Conservation (phyloP, 2,113 vertebrate genomes). For the Leptocoma aspasia region DNA sequence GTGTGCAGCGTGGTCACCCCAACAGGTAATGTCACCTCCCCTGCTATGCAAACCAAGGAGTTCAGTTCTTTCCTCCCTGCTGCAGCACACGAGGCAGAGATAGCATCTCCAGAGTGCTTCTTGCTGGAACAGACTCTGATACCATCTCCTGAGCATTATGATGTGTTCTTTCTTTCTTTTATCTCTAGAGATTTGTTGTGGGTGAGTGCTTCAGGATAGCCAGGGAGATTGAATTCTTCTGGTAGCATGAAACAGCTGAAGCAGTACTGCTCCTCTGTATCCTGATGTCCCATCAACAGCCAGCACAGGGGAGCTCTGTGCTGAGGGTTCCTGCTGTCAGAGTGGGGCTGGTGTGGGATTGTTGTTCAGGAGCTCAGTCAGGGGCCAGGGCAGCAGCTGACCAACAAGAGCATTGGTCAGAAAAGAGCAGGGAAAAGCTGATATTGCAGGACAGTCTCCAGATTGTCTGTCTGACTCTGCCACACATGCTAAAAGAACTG, state of each 20-base stretch:
- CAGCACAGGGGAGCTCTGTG: fast-evolving
- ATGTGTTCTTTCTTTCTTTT: not conserved
- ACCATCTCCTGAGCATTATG: not conserved
- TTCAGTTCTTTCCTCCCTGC: not conserved
- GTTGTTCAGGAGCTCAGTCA: not conserved
- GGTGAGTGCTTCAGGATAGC: not conserved
- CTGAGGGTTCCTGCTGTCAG: not conserved
- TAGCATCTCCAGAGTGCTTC: not conserved
- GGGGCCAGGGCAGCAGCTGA: not conserved
- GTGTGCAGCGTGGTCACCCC: not conserved
- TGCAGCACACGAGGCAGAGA: not conserved
- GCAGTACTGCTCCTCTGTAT: not conserved
- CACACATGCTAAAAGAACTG: not conserved
- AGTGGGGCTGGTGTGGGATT: not conserved
- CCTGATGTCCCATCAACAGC: not conserved
- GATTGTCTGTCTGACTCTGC: not conserved
- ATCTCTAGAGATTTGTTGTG: slow-evolving; percentile 41
- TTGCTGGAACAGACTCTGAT: not conserved
- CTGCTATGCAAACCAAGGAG: fast-evolving
- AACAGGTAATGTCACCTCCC: not conserved
- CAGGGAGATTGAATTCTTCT: slow-evolving; percentile 27
- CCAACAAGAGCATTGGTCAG: not conserved
- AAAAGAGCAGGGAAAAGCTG: not conserved
- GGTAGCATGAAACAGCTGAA: not conserved
- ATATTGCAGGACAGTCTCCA: not conserved